phyloP scores from a whole-genome alignment of 2,113 vertebrate genomes.

The Myiopsitta monachus region DNA sequence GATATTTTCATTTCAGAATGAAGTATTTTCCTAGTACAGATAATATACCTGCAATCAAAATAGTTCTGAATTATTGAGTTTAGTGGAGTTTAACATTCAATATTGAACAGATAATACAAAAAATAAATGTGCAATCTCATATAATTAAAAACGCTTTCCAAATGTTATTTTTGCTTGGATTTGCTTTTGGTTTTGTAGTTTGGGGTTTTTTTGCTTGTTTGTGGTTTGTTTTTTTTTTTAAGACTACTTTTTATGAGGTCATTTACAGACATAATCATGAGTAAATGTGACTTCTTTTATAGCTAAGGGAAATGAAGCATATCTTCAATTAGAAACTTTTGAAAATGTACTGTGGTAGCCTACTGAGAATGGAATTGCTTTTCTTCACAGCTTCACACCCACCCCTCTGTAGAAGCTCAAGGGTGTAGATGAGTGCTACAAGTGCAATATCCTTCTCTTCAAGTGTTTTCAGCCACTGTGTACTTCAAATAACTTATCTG shows the following conservation, averaged over 20 bases:
- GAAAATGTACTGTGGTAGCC: slow-evolving; percentile 77
- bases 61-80: not conserved
- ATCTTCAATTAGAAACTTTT: slow-evolving; percentile 82
- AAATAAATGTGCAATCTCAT: not conserved
- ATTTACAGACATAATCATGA: slow-evolving; percentile 77
- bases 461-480: slow-evolving; percentile 56
- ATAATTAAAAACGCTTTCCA: slow-evolving; percentile 3
- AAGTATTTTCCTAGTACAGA: not conserved
- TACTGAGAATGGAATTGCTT: slow-evolving; percentile 83
- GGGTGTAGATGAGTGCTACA: slow-evolving; percentile 54
- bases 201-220: not conserved
- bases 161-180: not conserved
- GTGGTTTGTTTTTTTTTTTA: not conserved
- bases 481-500: slow-evolving; percentile 55
- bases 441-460: slow-evolving; percentile 65
- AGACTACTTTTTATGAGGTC: slow-evolving; percentile 71
- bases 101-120: not conserved
- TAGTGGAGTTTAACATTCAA: not conserved
- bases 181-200: not conserved
- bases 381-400: slow-evolving; percentile 74
- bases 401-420: slow-evolving; percentile 64
- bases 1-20: not conserved
- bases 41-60: not conserved
- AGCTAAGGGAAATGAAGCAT: slow-evolving; percentile 79
- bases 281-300: slow-evolving; percentile 74